phyloP scores from a whole-genome alignment of 92 coral and sea anemone species.

The Zoanthus solanderi region DNA sequence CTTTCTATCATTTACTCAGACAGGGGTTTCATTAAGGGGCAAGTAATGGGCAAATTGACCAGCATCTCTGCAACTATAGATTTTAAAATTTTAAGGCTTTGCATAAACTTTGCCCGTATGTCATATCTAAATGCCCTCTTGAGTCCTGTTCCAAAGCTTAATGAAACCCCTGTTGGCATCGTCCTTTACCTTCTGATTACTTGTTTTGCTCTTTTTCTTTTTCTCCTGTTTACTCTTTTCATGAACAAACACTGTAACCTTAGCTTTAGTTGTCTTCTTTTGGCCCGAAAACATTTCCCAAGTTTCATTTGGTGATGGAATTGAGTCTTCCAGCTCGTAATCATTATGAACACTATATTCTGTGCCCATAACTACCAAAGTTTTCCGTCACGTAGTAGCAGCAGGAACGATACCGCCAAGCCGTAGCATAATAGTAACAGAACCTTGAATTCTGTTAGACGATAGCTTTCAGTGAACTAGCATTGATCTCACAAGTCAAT shows the following conservation, averaged over 20 bases:
- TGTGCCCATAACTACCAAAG: conserved; percentile 77
- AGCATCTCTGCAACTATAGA: no score
- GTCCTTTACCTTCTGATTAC: conserved; percentile 2
- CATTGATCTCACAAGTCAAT: not conserved
- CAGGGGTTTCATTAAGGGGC: no score
- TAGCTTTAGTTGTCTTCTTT: conserved; percentile 71
- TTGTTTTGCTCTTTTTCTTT: conserved; percentile 44
- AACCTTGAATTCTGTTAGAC: not conserved
- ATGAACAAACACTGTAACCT: conserved; percentile 88
- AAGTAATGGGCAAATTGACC: no score
- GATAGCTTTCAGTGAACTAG: not conserved
- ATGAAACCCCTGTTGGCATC: not conserved
- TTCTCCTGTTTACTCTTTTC: conserved; percentile 73
- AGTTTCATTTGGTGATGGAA: conserved; percentile 64
- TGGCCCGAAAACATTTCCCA: conserved; percentile 86
- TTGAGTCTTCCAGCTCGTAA: conserved; percentile 86
- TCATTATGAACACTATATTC: conserved; percentile 89
- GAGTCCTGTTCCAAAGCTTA: not conserved
- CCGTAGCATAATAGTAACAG: not conserved
- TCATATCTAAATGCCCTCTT: no score
- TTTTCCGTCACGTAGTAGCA: not conserved
- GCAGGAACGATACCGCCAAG: not conserved
- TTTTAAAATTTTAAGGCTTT: no score
- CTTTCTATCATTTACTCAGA: no score
- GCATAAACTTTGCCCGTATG: no score